Evolutionary conservation across 2,113 vertebrate species (phyloP).

Genomic region (Prunella fulvescens): DNA sequence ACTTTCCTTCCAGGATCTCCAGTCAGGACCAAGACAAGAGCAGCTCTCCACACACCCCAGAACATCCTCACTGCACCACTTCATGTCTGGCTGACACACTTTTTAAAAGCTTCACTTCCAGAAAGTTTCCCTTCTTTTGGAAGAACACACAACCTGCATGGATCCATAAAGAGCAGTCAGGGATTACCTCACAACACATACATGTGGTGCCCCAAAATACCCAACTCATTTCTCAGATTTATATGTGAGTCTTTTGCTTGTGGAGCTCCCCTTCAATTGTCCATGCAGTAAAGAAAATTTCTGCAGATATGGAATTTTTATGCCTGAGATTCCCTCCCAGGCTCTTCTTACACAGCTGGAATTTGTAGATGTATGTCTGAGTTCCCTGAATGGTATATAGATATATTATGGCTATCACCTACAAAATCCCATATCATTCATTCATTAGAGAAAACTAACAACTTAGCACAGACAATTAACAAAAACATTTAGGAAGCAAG

Average conservation of each 20-base stretch:
- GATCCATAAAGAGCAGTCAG: not conserved
- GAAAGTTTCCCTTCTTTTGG: not conserved
- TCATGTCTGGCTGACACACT: not conserved
- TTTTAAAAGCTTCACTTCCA: not conserved
- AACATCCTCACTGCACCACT: not conserved
- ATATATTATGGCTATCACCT: not conserved
- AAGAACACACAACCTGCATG: not conserved
- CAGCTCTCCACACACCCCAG: not conserved
- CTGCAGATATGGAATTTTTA: not conserved
- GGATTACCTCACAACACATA: not conserved
- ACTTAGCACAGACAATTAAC: not conserved
- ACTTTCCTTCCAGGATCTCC: not conserved
- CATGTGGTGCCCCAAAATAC: rapidly evolving
- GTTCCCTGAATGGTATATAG: not conserved
- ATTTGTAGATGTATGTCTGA: rapidly evolving
- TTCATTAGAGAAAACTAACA: not conserved
- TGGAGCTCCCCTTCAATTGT: not conserved
- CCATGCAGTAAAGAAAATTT: not conserved
- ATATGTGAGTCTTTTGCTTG: not conserved
- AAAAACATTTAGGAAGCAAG: not conserved
- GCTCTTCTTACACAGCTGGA: not conserved
- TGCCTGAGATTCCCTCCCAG: not conserved
- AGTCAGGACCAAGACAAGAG: not conserved
- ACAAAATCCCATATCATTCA: not conserved
- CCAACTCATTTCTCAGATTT: not conserved